Evolutionary conservation across 2,113 vertebrate species (phyloP), one percentile per base, ranked within the genome.

Genomic region (Noctilio leporinus): DNA sequence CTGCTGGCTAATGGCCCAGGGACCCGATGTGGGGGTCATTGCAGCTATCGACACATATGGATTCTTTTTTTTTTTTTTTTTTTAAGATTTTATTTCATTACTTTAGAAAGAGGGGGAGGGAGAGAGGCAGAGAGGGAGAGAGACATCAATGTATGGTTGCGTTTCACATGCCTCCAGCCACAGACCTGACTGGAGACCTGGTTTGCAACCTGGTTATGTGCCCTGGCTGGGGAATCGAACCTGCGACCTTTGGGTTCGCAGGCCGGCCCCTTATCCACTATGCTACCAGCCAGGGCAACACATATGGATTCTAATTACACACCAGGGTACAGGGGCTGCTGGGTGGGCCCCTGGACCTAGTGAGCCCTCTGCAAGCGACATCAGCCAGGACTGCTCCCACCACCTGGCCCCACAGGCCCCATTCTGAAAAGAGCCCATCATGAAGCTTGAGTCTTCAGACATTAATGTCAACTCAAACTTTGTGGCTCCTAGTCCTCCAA

Each of bases 1-100:
- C 73, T 72, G 73, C 43, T 40, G 38, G n/a, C 73, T 7, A 28
- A 17, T 19, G 57, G 51, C 51, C 51, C 75, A 62, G 20, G 53
- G 10, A 47, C 59, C 64, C 33, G 19, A 16, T 0, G 5, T 22
- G 35, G 33, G 45, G 16, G 28, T 81, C 62, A 26, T 17, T 64
- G 45, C 33, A 24, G 2, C 1, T 5, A 5, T 38, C 53, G 53
- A 11, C 12, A 7, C 55, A 22, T 0, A 2, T 35, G 43, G 24
- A 12, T 62, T 62, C 59, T 59, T 20, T n/a, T n/a, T n/a, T n/a
- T n/a, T n/a, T n/a, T n/a, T n/a, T n/a, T n/a, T n/a, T n/a, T n/a
- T n/a, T n/a, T n/a, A n/a, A n/a, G n/a, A n/a, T n/a, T n/a, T n/a
- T n/a, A n/a, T n/a, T n/a, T n/a, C n/a, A n/a, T n/a, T n/a, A n/a